Evolutionary conservation across 37 sponge, comb jelly and placozoan genomes (phyloP).

Genomic region (Chondrilla cf. caribensis): DNA sequence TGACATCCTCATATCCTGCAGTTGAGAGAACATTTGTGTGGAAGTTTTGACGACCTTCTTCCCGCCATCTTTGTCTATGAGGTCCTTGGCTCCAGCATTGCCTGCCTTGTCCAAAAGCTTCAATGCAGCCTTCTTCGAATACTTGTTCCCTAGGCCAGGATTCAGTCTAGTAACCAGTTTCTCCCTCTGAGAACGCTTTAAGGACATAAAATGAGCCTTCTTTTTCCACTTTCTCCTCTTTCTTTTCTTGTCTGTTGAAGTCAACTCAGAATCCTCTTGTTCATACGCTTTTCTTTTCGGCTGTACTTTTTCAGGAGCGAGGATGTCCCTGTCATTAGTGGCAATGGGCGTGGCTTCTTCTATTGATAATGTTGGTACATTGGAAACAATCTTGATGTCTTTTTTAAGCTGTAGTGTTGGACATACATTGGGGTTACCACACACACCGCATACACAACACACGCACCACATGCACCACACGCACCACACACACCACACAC

Average conservation of each 20-base stretch:
- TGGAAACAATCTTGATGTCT: slow-evolving; percentile 76
- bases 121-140: slow-evolving; percentile 32
- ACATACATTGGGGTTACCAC: not conserved
- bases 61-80: not conserved
- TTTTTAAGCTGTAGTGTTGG: slow-evolving; percentile 37
- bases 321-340: slow-evolving; percentile 54
- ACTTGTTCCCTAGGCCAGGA: slow-evolving; percentile 60
- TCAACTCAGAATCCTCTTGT: slow-evolving; percentile 57
- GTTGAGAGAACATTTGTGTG: slow-evolving; percentile 56
- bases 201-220: slow-evolving; percentile 35
- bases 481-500: no score
- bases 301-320: slow-evolving; percentile 84
- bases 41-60: slow-evolving; percentile 57
- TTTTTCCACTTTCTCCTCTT: slow-evolving; percentile 59
- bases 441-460: not conserved
- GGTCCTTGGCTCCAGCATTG: not conserved
- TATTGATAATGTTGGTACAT: slow-evolving; percentile 67
- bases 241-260: slow-evolving; percentile 52
- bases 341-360: slow-evolving; percentile 80
- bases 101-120: slow-evolving; percentile 32
- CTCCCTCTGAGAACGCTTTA: slow-evolving; percentile 27
- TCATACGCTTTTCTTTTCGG: not conserved
- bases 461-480: slow-evolving; percentile 25
- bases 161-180: slow-evolving; percentile 42
- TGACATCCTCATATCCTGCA: slow-evolving; percentile 41